Percentiles rank a stretch among this genome's conserved stretches.
These are phyloP conservation scores for Potorous gilbertii DNA, from an alignment of 2,797 vertebrate genomes.

Conservation along the genomic window DNA sequence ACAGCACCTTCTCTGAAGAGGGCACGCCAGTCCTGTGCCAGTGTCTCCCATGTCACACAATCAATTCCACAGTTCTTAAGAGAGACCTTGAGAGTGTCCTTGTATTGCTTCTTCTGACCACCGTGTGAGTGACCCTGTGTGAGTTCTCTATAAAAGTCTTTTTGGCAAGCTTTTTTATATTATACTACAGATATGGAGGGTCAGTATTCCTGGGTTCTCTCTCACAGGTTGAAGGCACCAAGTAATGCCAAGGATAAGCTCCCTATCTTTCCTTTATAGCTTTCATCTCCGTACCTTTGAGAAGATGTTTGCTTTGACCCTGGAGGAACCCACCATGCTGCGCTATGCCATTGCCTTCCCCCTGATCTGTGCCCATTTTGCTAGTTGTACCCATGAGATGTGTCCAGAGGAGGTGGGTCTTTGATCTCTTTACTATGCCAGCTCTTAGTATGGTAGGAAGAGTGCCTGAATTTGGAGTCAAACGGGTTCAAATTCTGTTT, in stretches of 20 bases:
- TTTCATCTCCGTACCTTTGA: slow-evolving; percentile 91
- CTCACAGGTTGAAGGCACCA: not conserved
- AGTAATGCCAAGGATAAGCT: not conserved
- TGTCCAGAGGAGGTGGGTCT: slow-evolving; percentile 95
- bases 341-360: slow-evolving; percentile 91
- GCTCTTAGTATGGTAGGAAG: not conserved
- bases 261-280: slow-evolving; percentile 77
- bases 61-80: too few species aligned
- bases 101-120: too few species aligned
- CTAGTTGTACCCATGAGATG: slow-evolving; percentile 86
- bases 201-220: slow-evolving; percentile 46
- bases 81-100: too few species aligned
- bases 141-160: too few species aligned
- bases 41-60: too few species aligned
- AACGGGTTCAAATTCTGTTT: not conserved
- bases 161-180: not conserved
- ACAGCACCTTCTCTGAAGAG: too few species aligned
- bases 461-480: not conserved
- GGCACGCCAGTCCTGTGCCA: too few species aligned
- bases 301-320: slow-evolving; percentile 90
- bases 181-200: not conserved
- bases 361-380: slow-evolving; percentile 89
- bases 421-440: not conserved
- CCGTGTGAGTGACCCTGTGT: too few species aligned
- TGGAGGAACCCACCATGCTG: slow-evolving; percentile 89